Evolutionary conservation across 2,888 invertebrate species (phyloP), one percentile per base, ranked within the genome.

Genomic region (Chrysomela aeneicollis): DNA sequence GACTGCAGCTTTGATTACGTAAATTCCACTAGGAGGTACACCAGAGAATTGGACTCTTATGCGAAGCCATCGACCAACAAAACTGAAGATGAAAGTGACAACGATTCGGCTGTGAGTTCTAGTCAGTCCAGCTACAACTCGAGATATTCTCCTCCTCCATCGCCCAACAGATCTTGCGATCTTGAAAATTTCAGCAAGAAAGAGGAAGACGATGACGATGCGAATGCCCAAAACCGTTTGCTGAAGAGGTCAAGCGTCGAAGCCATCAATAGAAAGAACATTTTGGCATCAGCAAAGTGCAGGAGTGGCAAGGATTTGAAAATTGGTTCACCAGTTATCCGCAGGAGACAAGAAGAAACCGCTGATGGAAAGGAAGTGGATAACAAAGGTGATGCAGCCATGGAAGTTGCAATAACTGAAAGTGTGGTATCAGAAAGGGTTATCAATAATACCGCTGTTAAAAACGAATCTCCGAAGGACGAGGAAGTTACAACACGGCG

Each of bases 21-120:
- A 1, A 80, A 79, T 59, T 77, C 79, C 18, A 46, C 50, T 1
- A 70, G 64, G 42, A 69, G 66, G 50, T 52, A 42, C 52, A 52
- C 59, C 21, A 66, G 58, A 50, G 54, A 64, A 46, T 61, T 63
- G n/a, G 66, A 67, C 15, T 64, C 64, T 37, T 64, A 61, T 21
- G 57, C 63, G 46, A 69, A 69, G 26, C 60, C 58, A 5, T 55
- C 63, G 21, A 67, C 61, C 15, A 72, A 71, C 58, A 77, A 73
- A 69, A 73, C 73, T 10, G 80, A 80, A 74, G 88, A 90, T 71
- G 92, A 92, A 73, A 92, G 92, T 75, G 94, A 94, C 80, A 93
- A 93, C 76, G 94, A 95, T 81, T 94, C 94, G 26, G 94, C 94
- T 3, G 92, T 94, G 79, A 94, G 94, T 79, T 92, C 92, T 53